A percentile compares a stretch with the other conserved stretches of the same genome.
Evolutionary conservation across 2,113 vertebrate genomes (phyloP).

Genomic region (Alexandromys fortis): DNA sequence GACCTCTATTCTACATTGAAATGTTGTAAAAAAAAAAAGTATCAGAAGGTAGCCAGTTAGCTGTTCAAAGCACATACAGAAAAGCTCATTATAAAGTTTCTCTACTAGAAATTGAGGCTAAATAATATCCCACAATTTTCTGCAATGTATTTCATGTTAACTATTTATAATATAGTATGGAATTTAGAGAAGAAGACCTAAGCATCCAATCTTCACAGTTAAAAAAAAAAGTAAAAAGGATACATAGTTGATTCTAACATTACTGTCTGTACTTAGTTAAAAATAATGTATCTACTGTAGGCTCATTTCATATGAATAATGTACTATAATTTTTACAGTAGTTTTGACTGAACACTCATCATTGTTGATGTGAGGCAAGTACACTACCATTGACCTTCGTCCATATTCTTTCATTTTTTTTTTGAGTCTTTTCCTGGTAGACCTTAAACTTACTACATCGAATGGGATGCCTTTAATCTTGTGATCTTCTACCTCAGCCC

Average conservation of each 20-base stretch:
- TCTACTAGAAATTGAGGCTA: constrained; percentile 8
- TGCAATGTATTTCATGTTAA: constrained; percentile 67
- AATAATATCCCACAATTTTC: constrained; percentile 20
- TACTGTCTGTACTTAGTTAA: constrained; percentile 68
- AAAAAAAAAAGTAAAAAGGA: constrained; percentile 66
- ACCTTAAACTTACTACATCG: neutral
- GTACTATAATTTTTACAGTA: neutral
- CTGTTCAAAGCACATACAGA: constrained; percentile 62
- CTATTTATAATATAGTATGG: constrained; percentile 72
- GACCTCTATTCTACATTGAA: constrained; percentile 72
- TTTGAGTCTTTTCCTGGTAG: neutral
- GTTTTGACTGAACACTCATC: neutral
- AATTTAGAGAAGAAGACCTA: constrained; percentile 61
- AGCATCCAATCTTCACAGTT: constrained; percentile 69
- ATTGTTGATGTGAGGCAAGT: neutral
- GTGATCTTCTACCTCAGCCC: neutral
- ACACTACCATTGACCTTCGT: neutral
- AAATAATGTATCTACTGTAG: neutral
- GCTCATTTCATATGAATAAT: neutral
- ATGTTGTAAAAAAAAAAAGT: neutral
- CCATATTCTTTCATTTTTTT: neutral
- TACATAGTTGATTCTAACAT: constrained; percentile 61
- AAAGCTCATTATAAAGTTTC: constrained; percentile 59
- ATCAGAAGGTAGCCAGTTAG: constrained; percentile 74
- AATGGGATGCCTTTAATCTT: neutral